These are phyloP conservation scores for Scaptomyza pallida DNA, from an alignment of 1,140 invertebrate species.

Conservation along the genomic window DNA sequence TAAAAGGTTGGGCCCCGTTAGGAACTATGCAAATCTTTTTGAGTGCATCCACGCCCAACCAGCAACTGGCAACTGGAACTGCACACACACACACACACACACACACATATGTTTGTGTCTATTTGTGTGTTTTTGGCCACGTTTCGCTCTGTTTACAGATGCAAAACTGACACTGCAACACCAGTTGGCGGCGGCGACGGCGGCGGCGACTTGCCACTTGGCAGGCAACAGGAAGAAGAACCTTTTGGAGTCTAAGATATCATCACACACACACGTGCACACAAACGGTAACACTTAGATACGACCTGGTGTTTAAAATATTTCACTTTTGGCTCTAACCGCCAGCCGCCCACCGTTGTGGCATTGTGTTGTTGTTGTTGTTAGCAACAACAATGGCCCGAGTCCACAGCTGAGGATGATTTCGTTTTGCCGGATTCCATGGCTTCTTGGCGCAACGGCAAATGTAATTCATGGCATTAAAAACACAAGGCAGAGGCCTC, in stretches of 20 bases:
- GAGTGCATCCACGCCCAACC: conserved; percentile 26
- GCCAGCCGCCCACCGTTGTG: conserved; percentile 43
- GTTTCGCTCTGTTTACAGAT: conserved; percentile 66
- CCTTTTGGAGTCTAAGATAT: conserved; percentile 31
- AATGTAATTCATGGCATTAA: conserved; percentile 75
- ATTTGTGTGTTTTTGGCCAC: conserved; percentile 4
- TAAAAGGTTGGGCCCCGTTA: conserved; percentile 44
- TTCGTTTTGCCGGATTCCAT: conserved; percentile 15
- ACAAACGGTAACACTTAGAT: conserved; percentile 5
- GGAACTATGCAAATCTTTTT: conserved; percentile 34
- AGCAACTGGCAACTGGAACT: conserved; percentile 17
- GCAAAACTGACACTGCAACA: conserved; percentile 70
- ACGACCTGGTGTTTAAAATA: conserved; percentile 72
- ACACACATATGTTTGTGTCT: conserved; percentile 3
- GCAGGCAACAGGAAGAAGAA: conserved; percentile 12
- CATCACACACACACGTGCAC: conserved; percentile 25
- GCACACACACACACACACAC: too few relatives aligned
- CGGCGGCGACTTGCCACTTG: conserved; percentile 33
- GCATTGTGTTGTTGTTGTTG: conserved; percentile 6
- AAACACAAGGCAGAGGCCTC: conserved; percentile 67
- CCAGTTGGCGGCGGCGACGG: conserved; percentile 23
- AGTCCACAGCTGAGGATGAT: conserved; percentile 30
- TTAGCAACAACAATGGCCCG: conserved; percentile 58
- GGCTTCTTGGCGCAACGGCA: conserved; percentile 21
- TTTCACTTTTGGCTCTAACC: conserved; percentile 69